Evolutionary conservation across 2,797 vertebrate species (phyloP), one percentile per base, ranked within the genome.

Genomic region (Hippopotamyrus pictus): DNA sequence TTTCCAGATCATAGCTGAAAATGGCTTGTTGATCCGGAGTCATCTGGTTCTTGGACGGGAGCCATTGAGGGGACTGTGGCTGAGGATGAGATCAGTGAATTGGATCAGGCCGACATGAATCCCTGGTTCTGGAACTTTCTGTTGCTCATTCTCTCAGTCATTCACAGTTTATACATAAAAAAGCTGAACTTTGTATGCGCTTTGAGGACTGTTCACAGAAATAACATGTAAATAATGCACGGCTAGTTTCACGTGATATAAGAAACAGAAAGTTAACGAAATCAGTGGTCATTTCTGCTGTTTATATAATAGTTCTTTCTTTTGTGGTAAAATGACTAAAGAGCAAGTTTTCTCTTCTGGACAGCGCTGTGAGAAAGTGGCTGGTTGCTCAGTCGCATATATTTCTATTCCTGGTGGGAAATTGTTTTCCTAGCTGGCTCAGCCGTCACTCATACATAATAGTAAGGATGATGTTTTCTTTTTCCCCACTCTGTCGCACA

Each of bases 281-380:
- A 82, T 82, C 76, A 82, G 41, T 82, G 76, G 76, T 44, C 19
- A 82, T 82, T 82, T 82, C 41, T 82, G 41, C 76, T 46, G 37
- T 82, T 44, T 82, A 82, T 82, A 46, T 44, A 82, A 82, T 82
- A 46, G 76, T 44, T 82, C 76, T 46, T 46, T 82, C 76, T 82
- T 82, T 46, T 82, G 41, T 46, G 37, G 41, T 82, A n/a, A 46
- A 44, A 82, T 46, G 46, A 46, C 41, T 17, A 76, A 76, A 41
- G 69, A 37, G 11, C 12, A 37, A 73, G 69, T 76, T 76, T 76
- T 76, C 76, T 46, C 76, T 82, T n/a, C 76, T 82, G 76, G 76
- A 82, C 41, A 3, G 19, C 19, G 19, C 76, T 82, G 76, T 82
- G 76, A 82, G 76, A 82, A 82, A 82, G 76, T 46, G 76, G 17